phyloP scores from a whole-genome alignment of 2,888 invertebrate species.

The Polyploca ridens region DNA sequence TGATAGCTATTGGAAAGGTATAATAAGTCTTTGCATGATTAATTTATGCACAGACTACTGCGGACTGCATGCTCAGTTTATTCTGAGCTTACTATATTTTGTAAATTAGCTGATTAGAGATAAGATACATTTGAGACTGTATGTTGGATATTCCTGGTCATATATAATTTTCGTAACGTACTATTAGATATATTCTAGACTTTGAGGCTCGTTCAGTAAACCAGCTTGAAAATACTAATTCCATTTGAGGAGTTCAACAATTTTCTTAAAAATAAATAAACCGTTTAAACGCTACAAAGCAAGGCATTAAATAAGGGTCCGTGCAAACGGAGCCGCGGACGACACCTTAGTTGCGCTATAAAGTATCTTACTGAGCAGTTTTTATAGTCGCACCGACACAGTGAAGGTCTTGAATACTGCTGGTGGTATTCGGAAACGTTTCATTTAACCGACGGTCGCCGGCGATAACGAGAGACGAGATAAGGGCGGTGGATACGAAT shows the following conservation, averaged over 20 bases:
- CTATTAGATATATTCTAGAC: too few species aligned
- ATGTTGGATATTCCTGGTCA: background rate
- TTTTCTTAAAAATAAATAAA: background rate
- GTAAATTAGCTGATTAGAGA: too few species aligned
- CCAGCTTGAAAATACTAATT: too few species aligned
- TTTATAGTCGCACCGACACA: background rate
- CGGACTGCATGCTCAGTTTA: background rate
- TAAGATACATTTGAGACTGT: too few species aligned
- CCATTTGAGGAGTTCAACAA: too few species aligned
- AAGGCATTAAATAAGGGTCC: background rate
- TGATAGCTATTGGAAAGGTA: background rate
- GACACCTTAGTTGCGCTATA: slow-evolving; percentile 5
- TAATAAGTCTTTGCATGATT: slow-evolving; percentile 1
- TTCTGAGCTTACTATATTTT: too few species aligned
- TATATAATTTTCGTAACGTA: too few species aligned
- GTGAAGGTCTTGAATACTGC: background rate
- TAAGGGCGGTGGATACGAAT: slow-evolving; percentile 36
- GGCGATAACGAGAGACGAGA: slow-evolving; percentile 38
- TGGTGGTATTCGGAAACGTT: slow-evolving; percentile 5
- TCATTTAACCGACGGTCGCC: slow-evolving; percentile 8
- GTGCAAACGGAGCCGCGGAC: background rate
- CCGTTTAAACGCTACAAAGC: background rate
- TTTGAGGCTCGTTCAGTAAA: too few species aligned
- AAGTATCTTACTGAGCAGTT: background rate
- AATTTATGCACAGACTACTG: background rate